Base-by-base conservation (phyloP, 2,113 vertebrate genomes). In the Andinoacara biseriatus region DNA sequence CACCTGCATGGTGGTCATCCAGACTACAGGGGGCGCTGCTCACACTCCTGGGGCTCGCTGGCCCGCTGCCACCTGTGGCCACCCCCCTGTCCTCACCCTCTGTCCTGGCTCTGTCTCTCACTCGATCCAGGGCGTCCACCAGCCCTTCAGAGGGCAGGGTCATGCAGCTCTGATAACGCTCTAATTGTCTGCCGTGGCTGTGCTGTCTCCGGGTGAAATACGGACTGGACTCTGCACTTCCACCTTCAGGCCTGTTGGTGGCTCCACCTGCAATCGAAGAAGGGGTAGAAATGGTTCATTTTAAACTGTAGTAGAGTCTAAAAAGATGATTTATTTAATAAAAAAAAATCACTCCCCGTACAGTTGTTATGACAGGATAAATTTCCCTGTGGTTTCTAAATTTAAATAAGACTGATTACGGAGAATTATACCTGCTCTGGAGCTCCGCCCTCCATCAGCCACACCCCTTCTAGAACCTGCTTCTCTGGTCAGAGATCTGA, bases 131-230 rank as follows among this genome's bases (percentile, higher is more conserved):
- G 0, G 85, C 80, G 13, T 94, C 92, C n/a, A 86, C 82, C 26
- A 89, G 74, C 3, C 92, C 89, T 7, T 91, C 60, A 0, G 92
- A 83, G 76, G 89, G 91, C 82, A 97, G 93, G 8, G 95, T 92
- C 79, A 96, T 81, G 52, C 96, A 96, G 90, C 96, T 96, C 56
- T 95, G 95, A 90, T 97, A 96, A 56, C 93, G 95, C 40, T 96
- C 94, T 0, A 86, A 60, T 2, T 91, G 90, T 24, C 86, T 93
- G 40, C 57, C 85, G 78, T 80, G 75, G 57, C 78, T 69, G 1
- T 94, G 94, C 49, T 85, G 94, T 14, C 96, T 94, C 17, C 96
- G 87, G 1, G 88, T 91, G 46, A 96, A 91, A 58, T 96, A 96
- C 0, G 96, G 97, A 86, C 96, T 97, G 80, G 93, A 94, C 79